Evolutionary conservation across 1,140 invertebrate species (phyloP).

Genomic region (Meloidogyne exigua): DNA sequence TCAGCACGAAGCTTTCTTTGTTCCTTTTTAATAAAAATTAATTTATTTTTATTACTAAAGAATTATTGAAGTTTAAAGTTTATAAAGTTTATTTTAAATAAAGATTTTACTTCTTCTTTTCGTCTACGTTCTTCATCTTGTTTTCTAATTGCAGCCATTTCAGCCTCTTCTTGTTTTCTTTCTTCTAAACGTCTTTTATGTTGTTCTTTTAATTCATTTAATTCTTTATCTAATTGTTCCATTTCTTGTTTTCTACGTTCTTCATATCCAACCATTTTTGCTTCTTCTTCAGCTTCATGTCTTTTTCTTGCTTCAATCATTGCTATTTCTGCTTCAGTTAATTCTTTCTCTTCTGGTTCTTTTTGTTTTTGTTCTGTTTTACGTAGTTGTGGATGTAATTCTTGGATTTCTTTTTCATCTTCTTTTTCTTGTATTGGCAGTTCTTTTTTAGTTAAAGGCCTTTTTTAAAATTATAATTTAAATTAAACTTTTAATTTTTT

Average conservation of each 20-base stretch:
- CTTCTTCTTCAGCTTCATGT: slow-evolving; percentile 62
- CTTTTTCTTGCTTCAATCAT: slow-evolving; percentile 62
- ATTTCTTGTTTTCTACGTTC: slow-evolving; percentile 52
- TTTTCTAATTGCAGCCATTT: slow-evolving; percentile 53
- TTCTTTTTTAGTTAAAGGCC: background rate
- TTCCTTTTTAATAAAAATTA: slow-evolving; percentile 18
- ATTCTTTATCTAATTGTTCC: slow-evolving; percentile 54
- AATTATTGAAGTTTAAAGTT: too few species aligned
- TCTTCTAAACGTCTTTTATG: slow-evolving; percentile 51
- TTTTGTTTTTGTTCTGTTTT: slow-evolving; percentile 36
- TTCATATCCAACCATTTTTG: slow-evolving; percentile 59
- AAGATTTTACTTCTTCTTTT: slow-evolving; percentile 47
- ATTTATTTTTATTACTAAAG: background rate
- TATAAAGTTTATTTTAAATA: too few species aligned
- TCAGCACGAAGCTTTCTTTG: slow-evolving; percentile 40
- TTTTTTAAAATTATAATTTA: background rate
- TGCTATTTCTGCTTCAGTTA: slow-evolving; percentile 51
- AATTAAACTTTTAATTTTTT: too few species aligned
- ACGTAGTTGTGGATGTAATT: slow-evolving; percentile 6
- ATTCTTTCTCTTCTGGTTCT: slow-evolving; percentile 34
- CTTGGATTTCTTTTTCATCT: slow-evolving; percentile 3
- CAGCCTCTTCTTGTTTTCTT: slow-evolving; percentile 57
- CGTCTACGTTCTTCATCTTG: slow-evolving; percentile 51
- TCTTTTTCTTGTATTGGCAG: slow-evolving; percentile 25
- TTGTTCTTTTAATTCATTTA: slow-evolving; percentile 57